These are phyloP conservation scores for Oryzias celebensis DNA, from an alignment of 2,113 vertebrate species.

Conservation along the genomic window DNA sequence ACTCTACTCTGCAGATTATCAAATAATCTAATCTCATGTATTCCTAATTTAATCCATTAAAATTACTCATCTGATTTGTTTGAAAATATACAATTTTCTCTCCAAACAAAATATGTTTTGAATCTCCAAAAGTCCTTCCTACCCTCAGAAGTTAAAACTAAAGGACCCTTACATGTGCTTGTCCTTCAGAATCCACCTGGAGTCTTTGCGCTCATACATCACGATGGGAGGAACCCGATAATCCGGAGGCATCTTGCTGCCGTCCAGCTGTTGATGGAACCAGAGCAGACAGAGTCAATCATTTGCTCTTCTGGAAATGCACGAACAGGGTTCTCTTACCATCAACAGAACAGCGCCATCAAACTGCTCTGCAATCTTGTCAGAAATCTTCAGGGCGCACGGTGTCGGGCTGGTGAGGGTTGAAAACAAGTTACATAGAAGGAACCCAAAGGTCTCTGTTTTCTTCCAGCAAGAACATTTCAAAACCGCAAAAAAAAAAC, in stretches of 20 bases:
- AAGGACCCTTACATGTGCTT: slow-evolving; percentile 84
- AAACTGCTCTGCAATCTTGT: slow-evolving; percentile 85
- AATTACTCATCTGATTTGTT: too few species aligned
- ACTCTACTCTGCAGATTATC: too few species aligned
- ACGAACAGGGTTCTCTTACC: slow-evolving; percentile 53
- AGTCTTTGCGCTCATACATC: slow-evolving; percentile 85
- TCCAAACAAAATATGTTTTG: too few species aligned
- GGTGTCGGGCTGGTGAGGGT: slow-evolving; percentile 71
- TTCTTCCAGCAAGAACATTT: too few species aligned
- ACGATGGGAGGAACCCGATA: slow-evolving; percentile 85
- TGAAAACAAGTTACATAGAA: not conserved
- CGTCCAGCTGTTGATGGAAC: slow-evolving; percentile 77
- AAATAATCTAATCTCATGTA: too few species aligned
- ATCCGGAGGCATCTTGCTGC: slow-evolving; percentile 81
- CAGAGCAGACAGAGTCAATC: not conserved
- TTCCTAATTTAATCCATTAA: too few species aligned
- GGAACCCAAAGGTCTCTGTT: not conserved
- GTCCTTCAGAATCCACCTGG: slow-evolving; percentile 86
- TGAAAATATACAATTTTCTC: too few species aligned
- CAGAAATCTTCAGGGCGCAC: slow-evolving; percentile 83
- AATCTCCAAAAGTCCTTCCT: too few species aligned
- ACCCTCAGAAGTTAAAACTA: too few species aligned
- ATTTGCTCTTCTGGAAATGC: not conserved
- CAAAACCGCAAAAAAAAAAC: too few species aligned
- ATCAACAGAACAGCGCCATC: slow-evolving; percentile 84